Evolutionary conservation across 2,113 vertebrate species (phyloP), one percentile per base, ranked within the genome.

Genomic region (Gnathonemus longibarbis): DNA sequence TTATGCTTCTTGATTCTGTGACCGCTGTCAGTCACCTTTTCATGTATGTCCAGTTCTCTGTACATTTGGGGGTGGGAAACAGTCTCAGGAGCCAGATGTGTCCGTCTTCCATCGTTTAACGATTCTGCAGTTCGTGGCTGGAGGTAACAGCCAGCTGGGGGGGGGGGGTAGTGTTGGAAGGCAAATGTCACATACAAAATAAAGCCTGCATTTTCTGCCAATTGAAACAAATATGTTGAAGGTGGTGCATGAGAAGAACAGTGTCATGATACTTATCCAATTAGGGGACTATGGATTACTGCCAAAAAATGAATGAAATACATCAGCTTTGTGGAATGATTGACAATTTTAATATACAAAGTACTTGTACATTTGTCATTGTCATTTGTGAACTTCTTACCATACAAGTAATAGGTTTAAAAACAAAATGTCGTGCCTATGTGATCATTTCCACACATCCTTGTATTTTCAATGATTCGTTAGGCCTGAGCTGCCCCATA

Each of bases 1-100:
- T 86, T 77, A 58, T 42, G 42, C 27, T 50, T 74, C 89, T 74
- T 89, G 35, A 89, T 89, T 70, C 84, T 90, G 58, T 87, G 89
- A 87, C 42, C 3, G 39, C 35, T 74, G 53, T 56, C 53, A 39
- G 27, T 21, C 15, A 39, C 70, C 27, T 45, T 19, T 45, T 74
- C 42, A 62, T 88, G 45, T 74, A 27, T 50, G 74, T 89, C 70
- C 74, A 83, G 3, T 45, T 89, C 8, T 53, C 46, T 39, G 19
- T 84, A 39, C 31, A 46, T n/a, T 56, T 74, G n/a, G 62, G 62
- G 42, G 42, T 31, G 45, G n/a, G 45, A 27, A 45, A 39, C 52
- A 27, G 70, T 19, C 70, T 35, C 70, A 77, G 70, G 70, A 17
- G 15, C 70, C 5, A 15, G 66, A 39, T 77, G 31, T 80, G 35